Evolutionary conservation across 1,140 invertebrate species (phyloP), one percentile per base, ranked within the genome.

Genomic region (Wiebesia pumilae): DNA sequence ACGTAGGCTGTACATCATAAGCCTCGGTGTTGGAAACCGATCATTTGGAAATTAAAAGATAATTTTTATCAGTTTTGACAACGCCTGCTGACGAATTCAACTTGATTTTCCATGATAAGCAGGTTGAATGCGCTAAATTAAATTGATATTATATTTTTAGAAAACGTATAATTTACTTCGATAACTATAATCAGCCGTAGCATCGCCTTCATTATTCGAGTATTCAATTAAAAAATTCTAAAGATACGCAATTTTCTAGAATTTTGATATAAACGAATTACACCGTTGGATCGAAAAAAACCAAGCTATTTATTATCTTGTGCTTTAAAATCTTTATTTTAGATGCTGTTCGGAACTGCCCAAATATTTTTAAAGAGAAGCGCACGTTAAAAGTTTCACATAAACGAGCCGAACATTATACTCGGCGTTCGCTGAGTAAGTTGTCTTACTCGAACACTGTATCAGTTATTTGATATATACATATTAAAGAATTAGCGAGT

Each of bases 11-110:
- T 35, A 19, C 51, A 38, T 62, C 27, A 43, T n/a, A 40, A n/a
- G 54, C 33, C 40, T 47, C 24, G 65, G 77, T n/a, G n/a, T 35
- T 30, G 73, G 35, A 35, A 84, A 40, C 75, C 83, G 33, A 84
- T 84, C 75, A 47, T 79, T 84, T 79, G 75, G 75, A 79, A 84
- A 69, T 69, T 79, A 69, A 84, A 84, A 47, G 62, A 51, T 47
- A n/a, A 67, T 84, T 77, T 77, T 84, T 21, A 78, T 65, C 73
- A 43, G 24, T 47, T 65, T 78, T 65, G 73, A 51, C 73, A 78
- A 21, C 73, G 35, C 14, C 38, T 33, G 35, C 73, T 30, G 33
- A 19, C 7, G 47, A 16, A 75, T 77, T 51, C 30, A 47, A 30
- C 33, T 83, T 51, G 3, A 82, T 40, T 19, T 43, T 40, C 40